phyloP scores from a whole-genome alignment of 1,140 invertebrate genomes.

The Chelonus insularis region DNA sequence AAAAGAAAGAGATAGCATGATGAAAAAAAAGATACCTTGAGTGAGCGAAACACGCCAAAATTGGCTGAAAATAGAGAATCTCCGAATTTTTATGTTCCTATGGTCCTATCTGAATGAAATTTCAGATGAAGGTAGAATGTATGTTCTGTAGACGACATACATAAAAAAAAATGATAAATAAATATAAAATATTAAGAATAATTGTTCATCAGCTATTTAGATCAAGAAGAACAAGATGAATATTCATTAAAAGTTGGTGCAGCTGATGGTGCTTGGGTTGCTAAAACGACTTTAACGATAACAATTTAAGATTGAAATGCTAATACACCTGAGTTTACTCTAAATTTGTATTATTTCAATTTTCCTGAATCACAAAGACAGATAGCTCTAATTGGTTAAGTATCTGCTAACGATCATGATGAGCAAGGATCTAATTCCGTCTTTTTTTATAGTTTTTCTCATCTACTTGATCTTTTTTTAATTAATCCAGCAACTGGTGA shows the following conservation, averaged over 20 bases:
- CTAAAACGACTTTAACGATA: conserved; percentile 86
- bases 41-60: too few relatives aligned
- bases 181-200: too few relatives aligned
- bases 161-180: too few relatives aligned
- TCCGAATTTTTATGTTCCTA: too few relatives aligned
- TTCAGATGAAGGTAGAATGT: too few relatives aligned
- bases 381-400: conserved; percentile 84
- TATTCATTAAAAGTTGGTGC: conserved; percentile 86
- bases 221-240: conserved; percentile 88
- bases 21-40: too few relatives aligned
- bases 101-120: too few relatives aligned
- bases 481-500: conserved; percentile 89
- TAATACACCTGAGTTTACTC: conserved; percentile 88
- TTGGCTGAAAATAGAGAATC: too few relatives aligned
- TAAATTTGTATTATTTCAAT: conserved; percentile 85
- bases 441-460: conserved; percentile 87
- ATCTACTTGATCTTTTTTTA: conserved; percentile 87
- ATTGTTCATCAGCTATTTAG: conserved; percentile 78
- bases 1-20: too few relatives aligned
- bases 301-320: conserved; percentile 95
- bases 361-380: conserved; percentile 82
- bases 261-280: conserved; percentile 85
- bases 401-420: conserved; percentile 84
- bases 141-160: too few relatives aligned
- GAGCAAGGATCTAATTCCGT: conserved; percentile 93